Percentiles rank a stretch among this genome's conserved stretches.
These are phyloP conservation scores for Styela clava DNA, from an alignment of 23 tunicate genomes.

Conservation along the genomic window DNA sequence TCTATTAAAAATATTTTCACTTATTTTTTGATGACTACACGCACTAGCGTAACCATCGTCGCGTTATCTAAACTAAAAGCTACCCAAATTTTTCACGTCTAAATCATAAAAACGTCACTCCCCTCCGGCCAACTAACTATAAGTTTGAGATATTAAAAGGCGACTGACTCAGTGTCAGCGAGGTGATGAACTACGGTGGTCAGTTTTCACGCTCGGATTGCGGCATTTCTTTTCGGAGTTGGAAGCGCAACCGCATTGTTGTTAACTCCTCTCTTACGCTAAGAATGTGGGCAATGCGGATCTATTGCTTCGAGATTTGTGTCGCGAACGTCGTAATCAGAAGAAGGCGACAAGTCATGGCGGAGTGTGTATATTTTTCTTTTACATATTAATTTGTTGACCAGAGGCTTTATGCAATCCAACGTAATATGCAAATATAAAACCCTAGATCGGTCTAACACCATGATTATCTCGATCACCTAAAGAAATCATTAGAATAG, in stretches of 20 bases:
- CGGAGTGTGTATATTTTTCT: no score
- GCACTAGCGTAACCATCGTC: no score
- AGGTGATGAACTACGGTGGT: neutral
- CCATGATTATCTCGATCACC: neutral
- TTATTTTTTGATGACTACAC: no score
- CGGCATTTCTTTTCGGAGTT: constrained; percentile 13
- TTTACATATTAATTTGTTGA: neutral
- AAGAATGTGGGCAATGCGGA: neutral
- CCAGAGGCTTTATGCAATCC: neutral
- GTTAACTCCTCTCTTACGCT: neutral
- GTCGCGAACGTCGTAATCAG: neutral
- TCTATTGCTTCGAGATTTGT: neutral
- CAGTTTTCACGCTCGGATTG: constrained; percentile 16
- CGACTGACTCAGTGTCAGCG: neutral
- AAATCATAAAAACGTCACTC: no score
- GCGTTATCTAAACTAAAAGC: no score
- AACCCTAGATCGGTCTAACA: neutral
- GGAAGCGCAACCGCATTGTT: constrained; percentile 4
- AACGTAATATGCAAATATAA: neutral
- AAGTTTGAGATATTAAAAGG: neutral
- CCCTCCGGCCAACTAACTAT: neutral
- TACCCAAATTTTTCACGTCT: no score
- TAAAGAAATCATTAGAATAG: neutral
- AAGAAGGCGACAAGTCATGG: neutral
- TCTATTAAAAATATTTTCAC: no score